Conservation (phyloP, 1,140 invertebrate species). For the Ylistrum balloti region DNA sequence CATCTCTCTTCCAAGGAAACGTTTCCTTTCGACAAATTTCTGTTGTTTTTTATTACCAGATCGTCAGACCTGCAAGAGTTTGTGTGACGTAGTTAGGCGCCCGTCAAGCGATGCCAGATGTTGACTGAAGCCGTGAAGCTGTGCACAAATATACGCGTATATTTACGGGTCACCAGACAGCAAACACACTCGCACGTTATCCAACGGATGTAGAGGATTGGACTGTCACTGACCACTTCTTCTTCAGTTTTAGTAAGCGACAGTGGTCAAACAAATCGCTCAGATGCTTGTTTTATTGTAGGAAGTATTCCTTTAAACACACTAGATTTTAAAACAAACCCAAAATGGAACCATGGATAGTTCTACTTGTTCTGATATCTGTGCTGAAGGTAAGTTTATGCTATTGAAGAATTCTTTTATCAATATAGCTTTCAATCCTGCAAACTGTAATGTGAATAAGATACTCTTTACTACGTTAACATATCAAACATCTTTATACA, state of each 20-base stretch:
- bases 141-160: not conserved
- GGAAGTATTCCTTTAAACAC: not conserved
- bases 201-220: slow-evolving; percentile 7
- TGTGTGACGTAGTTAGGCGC: not conserved
- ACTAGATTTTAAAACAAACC: not conserved
- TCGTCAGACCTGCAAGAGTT: not conserved
- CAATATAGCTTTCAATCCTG: no score
- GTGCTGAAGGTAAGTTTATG: not conserved
- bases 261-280: not conserved
- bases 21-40: not conserved
- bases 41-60: not conserved
- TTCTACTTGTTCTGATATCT: not conserved
- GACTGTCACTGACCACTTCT: slow-evolving; percentile 9
- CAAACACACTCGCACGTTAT: not conserved
- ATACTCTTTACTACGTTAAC: no score
- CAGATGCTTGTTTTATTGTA: not conserved
- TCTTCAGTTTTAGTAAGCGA: not conserved
- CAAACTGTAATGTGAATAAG: no score
- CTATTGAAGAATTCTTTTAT: no score
- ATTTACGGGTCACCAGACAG: not conserved
- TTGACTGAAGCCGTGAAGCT: not conserved
- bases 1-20: not conserved
- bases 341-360: not conserved
- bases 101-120: not conserved
- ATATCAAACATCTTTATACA: no score